A percentile compares a stretch with the other conserved stretches of the same genome.
phyloP scores from a whole-genome alignment of 2,888 invertebrate species.

The Drosophila anomalata region DNA sequence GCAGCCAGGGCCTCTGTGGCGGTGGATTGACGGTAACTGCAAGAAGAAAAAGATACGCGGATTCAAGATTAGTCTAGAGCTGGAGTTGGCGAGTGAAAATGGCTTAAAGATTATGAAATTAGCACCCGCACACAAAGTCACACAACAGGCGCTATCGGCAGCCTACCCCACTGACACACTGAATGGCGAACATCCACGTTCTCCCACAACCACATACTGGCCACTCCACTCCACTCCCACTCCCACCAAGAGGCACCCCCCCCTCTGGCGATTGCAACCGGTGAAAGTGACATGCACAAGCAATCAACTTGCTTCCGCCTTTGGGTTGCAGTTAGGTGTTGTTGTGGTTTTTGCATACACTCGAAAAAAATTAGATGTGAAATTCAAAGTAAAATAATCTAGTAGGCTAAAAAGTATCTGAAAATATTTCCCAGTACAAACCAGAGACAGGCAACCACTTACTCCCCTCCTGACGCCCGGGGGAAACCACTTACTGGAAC shows the following conservation, averaged over 20 bases:
- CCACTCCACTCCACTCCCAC: background rate
- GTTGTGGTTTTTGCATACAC: slow-evolving; percentile 16
- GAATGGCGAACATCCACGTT: slow-evolving; percentile 20
- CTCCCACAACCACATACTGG: slow-evolving; percentile 12
- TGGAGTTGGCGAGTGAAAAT: slow-evolving; percentile 25
- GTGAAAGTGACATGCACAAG: slow-evolving; percentile 84
- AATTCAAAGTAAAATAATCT: background rate
- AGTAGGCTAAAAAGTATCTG: background rate
- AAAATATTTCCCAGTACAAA: background rate
- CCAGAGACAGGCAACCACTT: background rate
- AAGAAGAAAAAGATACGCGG: slow-evolving; percentile 25
- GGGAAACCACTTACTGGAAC: slow-evolving; percentile 34
- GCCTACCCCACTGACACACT: slow-evolving; percentile 39
- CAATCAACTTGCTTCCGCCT: slow-evolving; percentile 75
- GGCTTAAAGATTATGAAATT: slow-evolving; percentile 60
- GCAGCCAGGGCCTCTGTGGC: slow-evolving; percentile 98
- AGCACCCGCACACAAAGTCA: slow-evolving; percentile 43
- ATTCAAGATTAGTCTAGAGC: slow-evolving; percentile 13
- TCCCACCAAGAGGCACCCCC: background rate
- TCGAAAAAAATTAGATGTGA: background rate
- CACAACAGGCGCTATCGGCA: slow-evolving; percentile 28
- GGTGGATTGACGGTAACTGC: slow-evolving; percentile 94
- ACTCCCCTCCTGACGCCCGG: background rate
- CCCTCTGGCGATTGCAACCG: slow-evolving; percentile 50
- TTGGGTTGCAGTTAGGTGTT: slow-evolving; percentile 39